Conservation (phyloP, 1,140 invertebrate species). For the Drosophila tropicalis region DNA sequence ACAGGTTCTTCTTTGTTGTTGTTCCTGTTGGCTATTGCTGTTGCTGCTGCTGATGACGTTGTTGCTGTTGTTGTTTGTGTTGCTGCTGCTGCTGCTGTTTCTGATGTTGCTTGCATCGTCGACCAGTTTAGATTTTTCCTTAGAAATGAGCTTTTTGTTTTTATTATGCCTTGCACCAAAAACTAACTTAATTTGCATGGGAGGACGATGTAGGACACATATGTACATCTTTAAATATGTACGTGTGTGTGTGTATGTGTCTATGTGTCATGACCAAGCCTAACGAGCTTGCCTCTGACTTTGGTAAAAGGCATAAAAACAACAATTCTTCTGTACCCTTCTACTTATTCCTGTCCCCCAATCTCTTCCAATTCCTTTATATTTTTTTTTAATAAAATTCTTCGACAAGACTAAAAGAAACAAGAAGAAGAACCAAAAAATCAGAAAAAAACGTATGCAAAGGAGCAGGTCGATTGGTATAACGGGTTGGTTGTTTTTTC, state of each 20-base stretch:
- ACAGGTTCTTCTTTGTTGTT: constrained; percentile 46
- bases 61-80: background rate
- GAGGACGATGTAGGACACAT: constrained; percentile 50
- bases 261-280: constrained; percentile 46
- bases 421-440: constrained; percentile 20
- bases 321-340: constrained; percentile 27
- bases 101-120: constrained; percentile 27
- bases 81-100: constrained; percentile 12
- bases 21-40: background rate
- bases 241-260: constrained; percentile 27
- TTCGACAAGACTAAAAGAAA: constrained; percentile 43
- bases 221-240: constrained; percentile 16
- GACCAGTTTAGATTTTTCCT: constrained; percentile 51
- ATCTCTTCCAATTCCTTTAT: constrained; percentile 7
- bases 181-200: constrained; percentile 78
- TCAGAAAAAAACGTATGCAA: constrained; percentile 35
- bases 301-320: constrained; percentile 64
- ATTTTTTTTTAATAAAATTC: constrained; percentile 68
- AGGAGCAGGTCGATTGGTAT: constrained; percentile 12
- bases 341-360: background rate
- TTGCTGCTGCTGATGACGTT: no score
- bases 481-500: background rate
- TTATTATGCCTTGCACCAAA: constrained; percentile 64
- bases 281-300: constrained; percentile 66
- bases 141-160: constrained; percentile 66